These are phyloP conservation scores for Nansenia antarctica DNA, from an alignment of 2,113 vertebrate species.

Conservation along the genomic window DNA sequence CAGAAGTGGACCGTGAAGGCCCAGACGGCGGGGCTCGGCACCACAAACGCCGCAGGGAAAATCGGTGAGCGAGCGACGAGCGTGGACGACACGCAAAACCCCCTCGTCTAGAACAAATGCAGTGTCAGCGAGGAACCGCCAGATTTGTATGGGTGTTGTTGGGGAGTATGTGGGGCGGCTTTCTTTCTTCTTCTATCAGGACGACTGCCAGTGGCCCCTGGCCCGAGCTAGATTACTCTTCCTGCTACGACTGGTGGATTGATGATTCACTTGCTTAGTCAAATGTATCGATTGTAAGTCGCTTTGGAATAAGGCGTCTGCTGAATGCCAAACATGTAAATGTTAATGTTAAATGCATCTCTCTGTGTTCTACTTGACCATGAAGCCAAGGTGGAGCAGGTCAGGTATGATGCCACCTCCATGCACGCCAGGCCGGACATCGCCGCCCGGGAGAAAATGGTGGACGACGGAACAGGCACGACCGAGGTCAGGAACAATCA, in stretches of 20 bases:
- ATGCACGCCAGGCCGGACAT: constrained; percentile 81
- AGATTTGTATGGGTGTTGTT: no score
- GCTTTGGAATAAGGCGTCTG: no score
- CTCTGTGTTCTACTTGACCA: not conserved
- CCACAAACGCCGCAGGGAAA: constrained; percentile 73
- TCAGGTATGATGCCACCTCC: constrained; percentile 81
- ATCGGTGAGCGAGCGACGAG: constrained; percentile 74
- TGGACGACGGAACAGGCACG: constrained; percentile 84
- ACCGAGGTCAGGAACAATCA: constrained; percentile 63
- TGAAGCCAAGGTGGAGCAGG: constrained; percentile 86
- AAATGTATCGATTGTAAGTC: no score
- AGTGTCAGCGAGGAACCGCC: no score
- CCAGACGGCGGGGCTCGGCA: constrained; percentile 74
- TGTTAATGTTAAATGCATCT: not conserved
- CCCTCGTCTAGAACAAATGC: no score
- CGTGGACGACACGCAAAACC: not conserved
- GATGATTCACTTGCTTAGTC: no score
- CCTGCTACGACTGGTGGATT: no score
- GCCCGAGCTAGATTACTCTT: no score
- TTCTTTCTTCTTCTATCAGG: no score
- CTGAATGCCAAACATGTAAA: no score
- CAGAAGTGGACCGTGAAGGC: constrained; percentile 82
- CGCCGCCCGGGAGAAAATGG: constrained; percentile 87
- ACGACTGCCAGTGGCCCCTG: no score
- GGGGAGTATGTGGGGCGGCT: no score